Percentiles rank a stretch among this genome's conserved stretches.
Conservation (phyloP, 1,140 invertebrate genomes). For the Drosophila punjabiensis region DNA sequence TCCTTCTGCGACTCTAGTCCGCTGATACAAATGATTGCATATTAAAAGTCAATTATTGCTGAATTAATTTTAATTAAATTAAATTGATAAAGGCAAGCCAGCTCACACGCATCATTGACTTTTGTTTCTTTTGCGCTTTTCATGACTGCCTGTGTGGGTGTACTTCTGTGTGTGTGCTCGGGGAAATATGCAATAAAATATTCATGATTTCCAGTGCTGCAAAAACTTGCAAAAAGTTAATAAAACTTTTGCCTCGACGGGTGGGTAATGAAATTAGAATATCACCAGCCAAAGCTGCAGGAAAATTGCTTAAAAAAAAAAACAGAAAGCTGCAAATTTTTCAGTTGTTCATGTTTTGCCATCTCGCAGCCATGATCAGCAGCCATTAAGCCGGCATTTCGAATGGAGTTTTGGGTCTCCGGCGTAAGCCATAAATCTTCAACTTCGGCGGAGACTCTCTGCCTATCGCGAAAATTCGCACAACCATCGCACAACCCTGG, state of each 20-base stretch:
- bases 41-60: slow-evolving; percentile 80
- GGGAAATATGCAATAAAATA: slow-evolving; percentile 69
- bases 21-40: slow-evolving; percentile 72
- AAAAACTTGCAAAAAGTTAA: slow-evolving; percentile 66
- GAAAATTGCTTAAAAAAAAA: slow-evolving; percentile 13
- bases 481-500: not conserved
- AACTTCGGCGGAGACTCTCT: slow-evolving; percentile 27
- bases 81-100: slow-evolving; percentile 66
- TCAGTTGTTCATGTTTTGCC: slow-evolving; percentile 44
- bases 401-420: slow-evolving; percentile 11
- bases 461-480: slow-evolving; percentile 18
- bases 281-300: slow-evolving; percentile 11
- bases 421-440: slow-evolving; percentile 33
- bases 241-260: slow-evolving; percentile 60
- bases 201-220: slow-evolving; percentile 57
- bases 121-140: slow-evolving; percentile 36
- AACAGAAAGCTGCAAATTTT: slow-evolving; percentile 11
- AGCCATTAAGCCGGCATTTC: slow-evolving; percentile 30
- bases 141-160: not conserved
- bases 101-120: slow-evolving; percentile 62
- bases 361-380: slow-evolving; percentile 57
- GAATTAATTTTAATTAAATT: slow-evolving; percentile 80
- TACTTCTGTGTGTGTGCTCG: not conserved
- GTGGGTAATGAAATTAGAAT: slow-evolving; percentile 59
- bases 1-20: slow-evolving; percentile 27